A percentile compares a stretch with the other conserved stretches of the same genome.
Evolutionary conservation across 2,888 invertebrate genomes (phyloP).

Genomic region (Campoplex nolae): DNA sequence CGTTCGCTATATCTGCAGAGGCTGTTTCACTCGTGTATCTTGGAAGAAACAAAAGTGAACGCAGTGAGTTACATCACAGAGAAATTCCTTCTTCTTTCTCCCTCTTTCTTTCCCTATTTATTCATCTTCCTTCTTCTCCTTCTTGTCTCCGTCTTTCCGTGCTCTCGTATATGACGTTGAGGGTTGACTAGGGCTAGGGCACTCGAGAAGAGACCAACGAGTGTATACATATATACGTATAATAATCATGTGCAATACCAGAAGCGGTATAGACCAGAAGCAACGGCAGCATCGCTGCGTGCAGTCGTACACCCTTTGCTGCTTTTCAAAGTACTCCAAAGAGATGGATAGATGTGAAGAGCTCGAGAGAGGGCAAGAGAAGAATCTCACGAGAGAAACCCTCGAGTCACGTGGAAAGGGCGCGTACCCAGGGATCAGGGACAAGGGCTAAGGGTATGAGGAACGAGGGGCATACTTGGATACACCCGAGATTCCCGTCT

Average conservation of each 20-base stretch:
- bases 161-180: conserved; percentile 75
- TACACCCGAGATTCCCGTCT: conserved; percentile 45
- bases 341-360: conserved; percentile 61
- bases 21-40: conserved; percentile 54
- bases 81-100: conserved; percentile 34
- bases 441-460: conserved; percentile 24
- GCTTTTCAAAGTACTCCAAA: conserved; percentile 72
- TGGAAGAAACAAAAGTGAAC: conserved; percentile 59
- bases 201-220: conserved; percentile 70
- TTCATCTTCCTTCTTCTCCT: conserved; percentile 10
- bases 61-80: conserved; percentile 43
- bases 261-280: conserved; percentile 43
- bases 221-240: conserved; percentile 16
- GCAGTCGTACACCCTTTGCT: conserved; percentile 65
- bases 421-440: conserved; percentile 1
- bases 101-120: neutral
- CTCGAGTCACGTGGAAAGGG: conserved; percentile 59
- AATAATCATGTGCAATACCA: conserved; percentile 38
- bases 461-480: conserved; percentile 11
- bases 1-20: conserved; percentile 36
- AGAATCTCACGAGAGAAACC: conserved; percentile 39
- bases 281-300: conserved; percentile 54
- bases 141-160: conserved; percentile 48
- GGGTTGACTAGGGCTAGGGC: conserved; percentile 78
- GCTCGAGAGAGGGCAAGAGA: conserved; percentile 60